Conservation (phyloP, 2,888 invertebrate genomes). For the Xylocampa areola region DNA sequence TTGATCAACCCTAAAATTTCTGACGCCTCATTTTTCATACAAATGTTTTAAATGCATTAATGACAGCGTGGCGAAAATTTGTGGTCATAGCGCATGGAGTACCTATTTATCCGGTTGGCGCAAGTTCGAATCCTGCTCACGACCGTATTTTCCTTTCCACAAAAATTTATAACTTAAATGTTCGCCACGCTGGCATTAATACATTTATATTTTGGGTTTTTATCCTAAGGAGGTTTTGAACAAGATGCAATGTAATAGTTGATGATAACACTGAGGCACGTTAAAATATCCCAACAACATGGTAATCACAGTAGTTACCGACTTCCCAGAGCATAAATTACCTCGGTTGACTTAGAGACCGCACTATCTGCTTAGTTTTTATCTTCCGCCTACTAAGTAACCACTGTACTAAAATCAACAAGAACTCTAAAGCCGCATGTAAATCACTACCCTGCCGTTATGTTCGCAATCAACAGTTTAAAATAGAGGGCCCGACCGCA, state of each 20-base stretch:
- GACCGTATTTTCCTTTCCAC: too few relatives aligned
- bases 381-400: slow-evolving; percentile 43
- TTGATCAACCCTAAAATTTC: slow-evolving; percentile 28
- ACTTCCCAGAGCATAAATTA: slow-evolving; percentile 31
- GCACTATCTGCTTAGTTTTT: slow-evolving; percentile 38
- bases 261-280: neutral
- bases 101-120: too few relatives aligned
- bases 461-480: slow-evolving; percentile 79
- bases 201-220: too few relatives aligned
- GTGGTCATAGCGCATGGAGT: too few relatives aligned
- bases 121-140: too few relatives aligned
- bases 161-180: too few relatives aligned
- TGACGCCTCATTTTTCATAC: slow-evolving; percentile 31
- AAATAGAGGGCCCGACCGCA: slow-evolving; percentile 77
- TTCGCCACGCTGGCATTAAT: too few relatives aligned
- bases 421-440: slow-evolving; percentile 57
- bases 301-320: slow-evolving; percentile 18
- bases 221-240: neutral
- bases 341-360: slow-evolving; percentile 33
- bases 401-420: slow-evolving; percentile 55
- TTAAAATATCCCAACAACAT: too few relatives aligned
- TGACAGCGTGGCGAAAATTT: too few relatives aligned
- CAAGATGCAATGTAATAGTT: neutral
- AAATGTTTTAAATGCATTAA: too few relatives aligned
- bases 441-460: slow-evolving; percentile 60